phyloP scores from a whole-genome alignment of 2,888 invertebrate genomes.

The Ormyrus rosae region DNA sequence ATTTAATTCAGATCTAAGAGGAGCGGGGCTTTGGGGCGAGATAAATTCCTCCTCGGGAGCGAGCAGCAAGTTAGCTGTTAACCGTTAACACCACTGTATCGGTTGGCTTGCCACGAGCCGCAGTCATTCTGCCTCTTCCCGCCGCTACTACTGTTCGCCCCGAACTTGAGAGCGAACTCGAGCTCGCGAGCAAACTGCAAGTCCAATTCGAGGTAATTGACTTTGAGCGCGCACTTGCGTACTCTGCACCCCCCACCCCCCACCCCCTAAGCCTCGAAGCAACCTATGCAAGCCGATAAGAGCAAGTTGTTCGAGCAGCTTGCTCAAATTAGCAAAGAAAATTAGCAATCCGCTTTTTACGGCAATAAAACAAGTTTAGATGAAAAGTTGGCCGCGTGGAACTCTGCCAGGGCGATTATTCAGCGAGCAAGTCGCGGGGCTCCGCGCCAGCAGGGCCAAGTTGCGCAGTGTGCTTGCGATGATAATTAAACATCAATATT shows the following conservation, averaged over 20 bases:
- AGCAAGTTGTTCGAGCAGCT: constrained; percentile 55
- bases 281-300: constrained; percentile 57
- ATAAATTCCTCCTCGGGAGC: constrained; percentile 20
- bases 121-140: constrained; percentile 23
- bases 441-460: background rate
- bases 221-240: constrained; percentile 54
- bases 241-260: background rate
- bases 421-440: constrained; percentile 9
- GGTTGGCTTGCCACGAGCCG: constrained; percentile 52
- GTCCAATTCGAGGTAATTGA: constrained; percentile 64
- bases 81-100: constrained; percentile 57
- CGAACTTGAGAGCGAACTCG: constrained; percentile 28
- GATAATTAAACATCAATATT: constrained; percentile 53
- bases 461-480: background rate
- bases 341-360: no score
- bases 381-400: constrained; percentile 12
- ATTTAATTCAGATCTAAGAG: background rate
- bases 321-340: no score
- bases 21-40: constrained; percentile 3
- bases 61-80: constrained; percentile 54
- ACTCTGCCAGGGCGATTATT: constrained; percentile 51
- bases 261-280: background rate
- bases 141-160: background rate
- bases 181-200: constrained; percentile 58
- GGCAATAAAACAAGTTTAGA: no score